Conservation (phyloP, 2,113 vertebrate species). For the Apteryx owenii region DNA sequence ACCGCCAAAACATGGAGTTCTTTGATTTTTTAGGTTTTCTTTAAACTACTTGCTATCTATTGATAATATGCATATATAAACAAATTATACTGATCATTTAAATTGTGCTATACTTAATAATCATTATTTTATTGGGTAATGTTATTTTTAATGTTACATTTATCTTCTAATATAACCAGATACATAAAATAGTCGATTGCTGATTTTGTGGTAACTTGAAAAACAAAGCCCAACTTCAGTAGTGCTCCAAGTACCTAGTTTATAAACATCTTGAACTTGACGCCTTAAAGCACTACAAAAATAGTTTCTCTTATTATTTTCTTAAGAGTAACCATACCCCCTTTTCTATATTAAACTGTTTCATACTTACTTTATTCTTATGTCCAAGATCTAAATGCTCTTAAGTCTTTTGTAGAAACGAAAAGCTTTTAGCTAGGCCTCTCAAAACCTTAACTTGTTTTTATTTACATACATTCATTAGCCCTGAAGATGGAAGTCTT, state of each 20-base stretch:
- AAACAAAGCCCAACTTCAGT: neutral
- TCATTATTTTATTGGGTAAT: neutral
- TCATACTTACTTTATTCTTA: neutral
- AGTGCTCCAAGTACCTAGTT: neutral
- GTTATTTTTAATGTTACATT: neutral
- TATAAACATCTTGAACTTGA: neutral
- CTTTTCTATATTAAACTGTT: neutral
- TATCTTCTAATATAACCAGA: neutral
- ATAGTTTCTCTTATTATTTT: neutral
- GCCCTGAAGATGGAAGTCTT: neutral
- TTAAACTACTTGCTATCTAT: neutral
- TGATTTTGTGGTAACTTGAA: neutral
- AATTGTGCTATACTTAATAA: neutral
- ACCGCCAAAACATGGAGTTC: neutral
- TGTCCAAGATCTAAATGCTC: neutral
- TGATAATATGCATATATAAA: neutral
- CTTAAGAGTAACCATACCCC: neutral
- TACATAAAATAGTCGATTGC: rapidly evolving
- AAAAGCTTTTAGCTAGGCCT: neutral
- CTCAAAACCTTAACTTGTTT: neutral
- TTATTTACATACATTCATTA: neutral
- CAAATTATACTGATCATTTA: neutral
- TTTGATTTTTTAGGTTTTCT: neutral
- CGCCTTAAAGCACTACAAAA: neutral
- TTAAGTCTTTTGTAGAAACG: neutral